A percentile compares a stretch with the other conserved stretches of the same genome.
phyloP scores from a whole-genome alignment of 2,113 vertebrate species.

The Ia io region DNA sequence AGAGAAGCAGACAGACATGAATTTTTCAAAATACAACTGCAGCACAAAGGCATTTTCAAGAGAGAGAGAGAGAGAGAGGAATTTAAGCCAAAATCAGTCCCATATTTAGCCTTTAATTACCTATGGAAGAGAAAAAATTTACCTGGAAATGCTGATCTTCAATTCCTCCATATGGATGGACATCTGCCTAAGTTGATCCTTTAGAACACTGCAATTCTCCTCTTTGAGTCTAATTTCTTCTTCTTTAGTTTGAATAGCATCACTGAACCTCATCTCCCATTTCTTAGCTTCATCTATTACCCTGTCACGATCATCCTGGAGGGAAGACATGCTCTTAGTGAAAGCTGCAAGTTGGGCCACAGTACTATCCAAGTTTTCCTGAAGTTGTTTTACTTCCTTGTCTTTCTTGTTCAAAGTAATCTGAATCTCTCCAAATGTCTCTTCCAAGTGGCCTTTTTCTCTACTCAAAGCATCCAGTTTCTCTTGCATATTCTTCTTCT shows the following conservation, averaged over 20 bases:
- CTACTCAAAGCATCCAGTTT: constrained; percentile 85
- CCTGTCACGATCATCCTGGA: constrained; percentile 95
- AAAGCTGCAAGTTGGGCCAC: constrained; percentile 94
- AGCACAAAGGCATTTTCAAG: neutral
- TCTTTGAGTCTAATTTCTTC: constrained; percentile 89
- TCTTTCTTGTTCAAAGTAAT: constrained; percentile 82
- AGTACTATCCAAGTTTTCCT: constrained; percentile 89
- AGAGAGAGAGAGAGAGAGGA: neutral
- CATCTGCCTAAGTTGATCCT: constrained; percentile 86
- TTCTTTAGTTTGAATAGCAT: constrained; percentile 91
- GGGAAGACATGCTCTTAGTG: constrained; percentile 95
- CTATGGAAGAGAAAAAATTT: constrained; percentile 25
- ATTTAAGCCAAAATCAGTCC: constrained; percentile 6
- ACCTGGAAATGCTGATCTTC: constrained; percentile 83
- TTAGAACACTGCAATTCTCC: constrained; percentile 81
- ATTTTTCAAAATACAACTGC: neutral
- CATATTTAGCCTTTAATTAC: neutral
- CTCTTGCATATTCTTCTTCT: constrained; percentile 89
- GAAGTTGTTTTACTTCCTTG: constrained; percentile 84
- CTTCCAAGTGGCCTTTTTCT: constrained; percentile 85
- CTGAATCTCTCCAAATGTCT: constrained; percentile 81
- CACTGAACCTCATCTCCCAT: constrained; percentile 93
- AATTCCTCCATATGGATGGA: constrained; percentile 85
- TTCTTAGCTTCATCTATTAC: constrained; percentile 92
- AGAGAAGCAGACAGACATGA: neutral